These are phyloP conservation scores for Bombus pascuorum DNA, from an alignment of 1,140 invertebrate genomes.

Conservation along the genomic window DNA sequence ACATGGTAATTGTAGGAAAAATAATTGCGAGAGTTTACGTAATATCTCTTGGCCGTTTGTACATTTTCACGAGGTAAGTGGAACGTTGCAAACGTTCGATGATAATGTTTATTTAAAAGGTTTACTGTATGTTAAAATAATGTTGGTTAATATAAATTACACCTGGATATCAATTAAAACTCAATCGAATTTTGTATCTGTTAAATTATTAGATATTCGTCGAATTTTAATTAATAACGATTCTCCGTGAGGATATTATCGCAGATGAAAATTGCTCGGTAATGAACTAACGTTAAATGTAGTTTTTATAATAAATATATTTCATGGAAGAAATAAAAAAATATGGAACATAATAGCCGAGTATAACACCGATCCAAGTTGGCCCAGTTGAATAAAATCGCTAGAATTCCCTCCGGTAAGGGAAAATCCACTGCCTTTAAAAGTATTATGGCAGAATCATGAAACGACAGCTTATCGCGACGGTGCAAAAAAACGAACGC, in stretches of 20 bases:
- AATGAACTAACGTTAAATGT: neutral
- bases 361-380: neutral
- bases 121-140: neutral
- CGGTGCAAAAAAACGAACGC: neutral
- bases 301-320: neutral
- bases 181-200: neutral
- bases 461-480: constrained; percentile 12
- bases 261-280: neutral
- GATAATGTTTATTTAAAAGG: neutral
- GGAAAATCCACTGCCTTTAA: neutral
- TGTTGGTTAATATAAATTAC: neutral
- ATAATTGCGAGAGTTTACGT: neutral
- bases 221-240: constrained; percentile 1
- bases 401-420: neutral
- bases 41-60: neutral
- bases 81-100: neutral
- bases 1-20: neutral
- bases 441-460: neutral
- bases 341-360: neutral
- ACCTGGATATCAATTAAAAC: neutral
- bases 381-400: neutral
- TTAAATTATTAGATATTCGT: neutral
- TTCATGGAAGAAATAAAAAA: neutral
- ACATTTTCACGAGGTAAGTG: neutral
- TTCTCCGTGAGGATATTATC: neutral